Evolutionary conservation across 2,888 invertebrate genomes (phyloP).

Genomic region (Acronicta aceris): DNA sequence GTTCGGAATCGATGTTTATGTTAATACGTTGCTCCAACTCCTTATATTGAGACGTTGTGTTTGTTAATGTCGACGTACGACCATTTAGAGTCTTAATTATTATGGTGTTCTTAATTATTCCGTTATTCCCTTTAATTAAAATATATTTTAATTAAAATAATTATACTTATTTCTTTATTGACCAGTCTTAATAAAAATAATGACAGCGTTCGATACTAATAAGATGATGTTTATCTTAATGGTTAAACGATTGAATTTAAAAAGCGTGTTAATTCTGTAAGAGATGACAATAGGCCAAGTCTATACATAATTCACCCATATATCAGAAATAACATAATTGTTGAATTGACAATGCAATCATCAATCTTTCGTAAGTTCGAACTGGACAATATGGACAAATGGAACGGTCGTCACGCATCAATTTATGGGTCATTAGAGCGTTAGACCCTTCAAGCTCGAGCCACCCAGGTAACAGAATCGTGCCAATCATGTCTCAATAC

Average conservation of each 20-base stretch:
- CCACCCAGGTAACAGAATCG: slow-evolving; percentile 52
- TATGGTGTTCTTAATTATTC: slow-evolving; percentile 64
- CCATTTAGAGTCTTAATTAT: slow-evolving; percentile 74
- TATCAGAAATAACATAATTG: slow-evolving; percentile 42
- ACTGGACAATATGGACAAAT: slow-evolving; percentile 60
- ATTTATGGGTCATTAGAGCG: slow-evolving; percentile 69
- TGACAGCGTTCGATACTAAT: slow-evolving; percentile 6
- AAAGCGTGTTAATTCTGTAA: slow-evolving; percentile 3
- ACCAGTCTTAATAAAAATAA: slow-evolving; percentile 6
- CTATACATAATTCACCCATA: slow-evolving; percentile 18
- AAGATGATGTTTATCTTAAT: not conserved
- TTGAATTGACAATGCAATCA: slow-evolving; percentile 33
- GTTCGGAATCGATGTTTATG: slow-evolving; percentile 83
- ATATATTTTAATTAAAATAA: slow-evolving; percentile 32
- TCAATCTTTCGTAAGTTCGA: slow-evolving; percentile 46
- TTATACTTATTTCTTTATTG: slow-evolving; percentile 13
- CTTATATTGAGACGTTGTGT: slow-evolving; percentile 81
- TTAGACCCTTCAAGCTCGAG: slow-evolving; percentile 29
- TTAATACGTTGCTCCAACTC: slow-evolving; percentile 72
- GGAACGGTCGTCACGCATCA: slow-evolving; percentile 63
- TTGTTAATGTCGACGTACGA: slow-evolving; percentile 73
- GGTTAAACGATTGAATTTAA: not conserved
- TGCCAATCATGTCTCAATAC: slow-evolving; percentile 60
- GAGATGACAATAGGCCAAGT: slow-evolving; percentile 10
- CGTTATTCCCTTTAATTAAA: slow-evolving; percentile 45